Percentiles rank a stretch among this genome's conserved stretches.
These are phyloP conservation scores for Tetramorium parvispinum DNA, from an alignment of 1,140 invertebrate species.

Conservation along the genomic window DNA sequence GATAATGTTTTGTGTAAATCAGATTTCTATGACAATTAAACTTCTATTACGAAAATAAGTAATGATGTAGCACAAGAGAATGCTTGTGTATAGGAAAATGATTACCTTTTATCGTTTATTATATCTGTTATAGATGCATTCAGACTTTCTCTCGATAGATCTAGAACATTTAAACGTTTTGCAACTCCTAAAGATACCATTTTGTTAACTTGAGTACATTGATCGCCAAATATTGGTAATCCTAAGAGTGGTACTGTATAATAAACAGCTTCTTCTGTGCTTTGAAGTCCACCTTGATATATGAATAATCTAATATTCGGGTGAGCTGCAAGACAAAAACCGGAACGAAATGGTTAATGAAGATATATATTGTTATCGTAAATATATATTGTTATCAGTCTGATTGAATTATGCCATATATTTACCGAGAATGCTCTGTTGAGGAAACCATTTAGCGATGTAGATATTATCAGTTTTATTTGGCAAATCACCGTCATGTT, in stretches of 20 bases:
- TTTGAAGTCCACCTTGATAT: slow-evolving; percentile 86
- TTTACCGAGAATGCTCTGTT: slow-evolving; percentile 80
- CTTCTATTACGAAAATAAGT: background rate
- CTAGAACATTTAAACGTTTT: slow-evolving; percentile 59
- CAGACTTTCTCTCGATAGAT: slow-evolving; percentile 54
- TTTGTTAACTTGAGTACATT: slow-evolving; percentile 67
- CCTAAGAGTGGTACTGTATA: slow-evolving; percentile 84
- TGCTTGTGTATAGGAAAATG: background rate
- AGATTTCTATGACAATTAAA: background rate
- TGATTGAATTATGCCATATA: background rate
- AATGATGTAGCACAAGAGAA: background rate
- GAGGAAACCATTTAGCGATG: slow-evolving; percentile 81
- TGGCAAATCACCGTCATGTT: slow-evolving; percentile 62
- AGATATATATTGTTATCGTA: background rate
- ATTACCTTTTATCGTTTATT: slow-evolving; percentile 68
- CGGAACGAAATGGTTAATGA: background rate
- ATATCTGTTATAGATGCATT: slow-evolving; percentile 68
- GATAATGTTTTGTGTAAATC: background rate
- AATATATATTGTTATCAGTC: background rate
- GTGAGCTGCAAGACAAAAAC: slow-evolving; percentile 76
- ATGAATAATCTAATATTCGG: slow-evolving; percentile 84
- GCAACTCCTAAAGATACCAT: slow-evolving; percentile 70
- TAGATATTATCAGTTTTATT: slow-evolving; percentile 76
- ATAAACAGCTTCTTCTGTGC: slow-evolving; percentile 84
- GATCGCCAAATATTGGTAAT: slow-evolving; percentile 81